phyloP scores from a whole-genome alignment of 2,113 vertebrate species.

The Dromas ardeola region DNA sequence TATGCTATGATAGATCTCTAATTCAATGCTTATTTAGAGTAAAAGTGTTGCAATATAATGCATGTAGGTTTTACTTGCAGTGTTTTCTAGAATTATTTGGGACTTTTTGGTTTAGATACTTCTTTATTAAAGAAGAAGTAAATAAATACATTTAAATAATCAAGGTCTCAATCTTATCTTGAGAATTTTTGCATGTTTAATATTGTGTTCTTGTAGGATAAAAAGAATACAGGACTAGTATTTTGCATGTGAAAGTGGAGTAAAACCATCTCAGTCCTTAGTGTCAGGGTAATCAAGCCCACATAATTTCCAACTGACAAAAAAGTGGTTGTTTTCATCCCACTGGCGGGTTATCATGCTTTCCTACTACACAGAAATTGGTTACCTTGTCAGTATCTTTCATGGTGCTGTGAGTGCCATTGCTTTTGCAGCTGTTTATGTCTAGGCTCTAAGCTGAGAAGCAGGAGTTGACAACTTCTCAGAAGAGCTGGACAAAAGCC shows the following conservation, averaged over 20 bases:
- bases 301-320: background rate
- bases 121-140: background rate
- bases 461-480: background rate
- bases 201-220: background rate
- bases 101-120: background rate
- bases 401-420: background rate
- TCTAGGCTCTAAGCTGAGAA: background rate
- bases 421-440: background rate
- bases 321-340: background rate
- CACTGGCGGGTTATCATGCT: background rate
- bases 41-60: background rate
- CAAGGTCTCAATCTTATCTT: background rate
- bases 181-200: background rate
- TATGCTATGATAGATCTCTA: background rate
- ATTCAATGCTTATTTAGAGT: background rate
- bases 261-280: background rate
- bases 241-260: background rate
- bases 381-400: background rate
- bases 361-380: background rate
- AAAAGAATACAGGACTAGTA: background rate
- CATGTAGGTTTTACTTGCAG: background rate
- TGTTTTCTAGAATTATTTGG: background rate
- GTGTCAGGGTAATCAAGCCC: background rate
- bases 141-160: background rate
- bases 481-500: background rate